These are phyloP conservation scores for Pomatostomus ruficeps DNA, from an alignment of 2,113 vertebrate genomes.

Conservation along the genomic window DNA sequence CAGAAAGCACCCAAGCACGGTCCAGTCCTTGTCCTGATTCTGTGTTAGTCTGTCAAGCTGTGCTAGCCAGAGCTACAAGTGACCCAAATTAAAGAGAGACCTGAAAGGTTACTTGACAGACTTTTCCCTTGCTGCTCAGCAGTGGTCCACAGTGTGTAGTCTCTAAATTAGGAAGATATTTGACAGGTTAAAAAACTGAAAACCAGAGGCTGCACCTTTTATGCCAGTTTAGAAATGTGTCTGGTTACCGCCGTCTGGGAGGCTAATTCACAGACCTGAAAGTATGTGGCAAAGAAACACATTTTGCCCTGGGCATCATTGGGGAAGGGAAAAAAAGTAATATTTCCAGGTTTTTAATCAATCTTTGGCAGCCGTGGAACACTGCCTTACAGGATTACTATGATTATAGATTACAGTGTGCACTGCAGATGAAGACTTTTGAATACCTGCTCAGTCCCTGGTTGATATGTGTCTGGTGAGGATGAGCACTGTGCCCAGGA, in stretches of 20 bases:
- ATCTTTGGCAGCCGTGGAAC: slow-evolving; percentile 1
- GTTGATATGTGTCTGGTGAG: not conserved
- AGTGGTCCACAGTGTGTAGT: not conserved
- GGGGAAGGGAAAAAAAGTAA: not conserved
- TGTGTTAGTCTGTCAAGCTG: not conserved
- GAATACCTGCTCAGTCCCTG: not conserved
- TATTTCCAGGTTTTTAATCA: slow-evolving; percentile 57
- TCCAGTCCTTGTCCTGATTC: not conserved
- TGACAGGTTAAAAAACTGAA: not conserved
- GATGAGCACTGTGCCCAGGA: not conserved
- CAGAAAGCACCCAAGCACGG: not conserved
- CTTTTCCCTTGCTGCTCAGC: not conserved
- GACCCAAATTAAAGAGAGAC: not conserved
- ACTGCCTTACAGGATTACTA: slow-evolving; percentile 1
- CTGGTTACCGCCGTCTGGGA: slow-evolving; percentile 16
- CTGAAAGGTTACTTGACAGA: not conserved
- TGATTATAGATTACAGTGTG: not conserved
- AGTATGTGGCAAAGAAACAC: slow-evolving; percentile 32
- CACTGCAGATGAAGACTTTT: not conserved
- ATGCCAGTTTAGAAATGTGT: slow-evolving; percentile 7
- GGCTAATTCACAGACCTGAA: slow-evolving; percentile 34
- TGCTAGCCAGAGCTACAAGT: not conserved
- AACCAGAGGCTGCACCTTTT: slow-evolving; percentile 13
- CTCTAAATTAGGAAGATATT: not conserved
- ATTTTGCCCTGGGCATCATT: slow-evolving; percentile 26